Evolutionary conservation across 2,113 vertebrate species (phyloP).

Genomic region (Scortum barcoo): DNA sequence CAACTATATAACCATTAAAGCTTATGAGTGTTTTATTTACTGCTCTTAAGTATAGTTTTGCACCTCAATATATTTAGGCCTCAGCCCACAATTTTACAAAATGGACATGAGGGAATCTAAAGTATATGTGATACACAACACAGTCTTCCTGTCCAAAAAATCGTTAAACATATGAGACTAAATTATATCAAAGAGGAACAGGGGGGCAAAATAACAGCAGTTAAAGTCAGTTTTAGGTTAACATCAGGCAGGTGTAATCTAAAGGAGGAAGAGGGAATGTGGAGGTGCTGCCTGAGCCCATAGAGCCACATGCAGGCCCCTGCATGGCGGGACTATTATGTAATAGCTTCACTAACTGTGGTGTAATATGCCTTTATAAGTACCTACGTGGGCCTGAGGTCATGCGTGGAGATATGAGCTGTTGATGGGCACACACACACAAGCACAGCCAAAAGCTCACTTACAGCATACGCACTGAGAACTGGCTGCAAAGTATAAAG

Average conservation of each 20-base stretch:
- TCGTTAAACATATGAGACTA: too few relatives aligned
- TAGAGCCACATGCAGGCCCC: conserved; percentile 8
- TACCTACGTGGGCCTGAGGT: conserved; percentile 31
- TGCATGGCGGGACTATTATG: conserved; percentile 43
- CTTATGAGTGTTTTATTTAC: not conserved
- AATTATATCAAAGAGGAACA: not conserved
- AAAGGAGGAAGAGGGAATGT: conserved; percentile 8
- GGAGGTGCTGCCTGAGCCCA: conserved; percentile 4
- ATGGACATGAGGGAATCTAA: not conserved
- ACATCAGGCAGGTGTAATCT: conserved; percentile 1
- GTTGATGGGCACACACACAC: conserved; percentile 23
- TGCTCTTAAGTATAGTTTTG: not conserved
- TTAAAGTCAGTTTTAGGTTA: conserved; percentile 6
- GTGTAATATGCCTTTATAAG: conserved; percentile 39
- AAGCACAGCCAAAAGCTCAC: conserved; percentile 12
- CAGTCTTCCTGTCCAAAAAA: not conserved
- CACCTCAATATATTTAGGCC: not conserved
- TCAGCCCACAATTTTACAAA: not conserved
- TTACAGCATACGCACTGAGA: not conserved
- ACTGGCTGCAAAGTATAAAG: not conserved
- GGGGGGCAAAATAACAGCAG: not conserved
- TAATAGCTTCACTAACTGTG: conserved; percentile 36
- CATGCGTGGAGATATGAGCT: conserved; percentile 35
- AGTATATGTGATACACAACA: not conserved
- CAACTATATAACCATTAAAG: not conserved